These are phyloP conservation scores for Tricholaema leucomelas DNA, from an alignment of 2,113 vertebrate genomes.

Conservation along the genomic window DNA sequence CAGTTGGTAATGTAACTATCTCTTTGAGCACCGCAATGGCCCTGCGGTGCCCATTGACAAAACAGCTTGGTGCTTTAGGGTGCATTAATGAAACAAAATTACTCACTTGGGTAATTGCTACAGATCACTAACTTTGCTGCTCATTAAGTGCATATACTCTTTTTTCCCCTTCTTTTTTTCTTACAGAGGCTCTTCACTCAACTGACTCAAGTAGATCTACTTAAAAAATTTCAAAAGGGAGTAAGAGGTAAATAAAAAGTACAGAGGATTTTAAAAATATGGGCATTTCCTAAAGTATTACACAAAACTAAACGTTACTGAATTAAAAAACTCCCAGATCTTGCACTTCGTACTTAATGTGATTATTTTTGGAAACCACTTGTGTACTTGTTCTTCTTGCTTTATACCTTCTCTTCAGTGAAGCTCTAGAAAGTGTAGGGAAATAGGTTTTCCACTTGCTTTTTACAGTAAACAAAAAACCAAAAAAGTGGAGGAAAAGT, in stretches of 20 bases:
- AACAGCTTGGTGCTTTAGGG: conserved; percentile 58
- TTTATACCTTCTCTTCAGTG: not conserved
- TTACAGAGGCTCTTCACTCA: not conserved
- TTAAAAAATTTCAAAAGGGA: not conserved
- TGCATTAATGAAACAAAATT: conserved; percentile 55
- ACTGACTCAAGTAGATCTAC: not conserved
- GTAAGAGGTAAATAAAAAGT: not conserved
- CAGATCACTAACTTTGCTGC: conserved; percentile 58
- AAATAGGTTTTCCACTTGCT: not conserved
- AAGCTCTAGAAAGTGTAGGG: not conserved
- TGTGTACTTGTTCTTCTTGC: not conserved
- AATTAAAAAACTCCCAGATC: not conserved
- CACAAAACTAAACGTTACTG: not conserved
- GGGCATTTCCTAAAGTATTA: not conserved
- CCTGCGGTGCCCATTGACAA: conserved; percentile 40
- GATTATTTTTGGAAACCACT: not conserved
- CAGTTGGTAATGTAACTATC: not conserved
- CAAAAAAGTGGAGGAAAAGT: not conserved
- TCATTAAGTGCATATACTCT: conserved; percentile 28
- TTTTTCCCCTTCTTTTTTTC: not conserved
- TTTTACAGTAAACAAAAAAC: not conserved
- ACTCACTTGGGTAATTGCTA: conserved; percentile 55
- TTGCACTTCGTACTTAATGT: not conserved
- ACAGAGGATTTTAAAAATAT: not conserved
- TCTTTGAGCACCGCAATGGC: not conserved